These are phyloP conservation scores for Astropecten irregularis DNA, from an alignment of 53 echinoderm and acorn worm genomes.

Conservation along the genomic window DNA sequence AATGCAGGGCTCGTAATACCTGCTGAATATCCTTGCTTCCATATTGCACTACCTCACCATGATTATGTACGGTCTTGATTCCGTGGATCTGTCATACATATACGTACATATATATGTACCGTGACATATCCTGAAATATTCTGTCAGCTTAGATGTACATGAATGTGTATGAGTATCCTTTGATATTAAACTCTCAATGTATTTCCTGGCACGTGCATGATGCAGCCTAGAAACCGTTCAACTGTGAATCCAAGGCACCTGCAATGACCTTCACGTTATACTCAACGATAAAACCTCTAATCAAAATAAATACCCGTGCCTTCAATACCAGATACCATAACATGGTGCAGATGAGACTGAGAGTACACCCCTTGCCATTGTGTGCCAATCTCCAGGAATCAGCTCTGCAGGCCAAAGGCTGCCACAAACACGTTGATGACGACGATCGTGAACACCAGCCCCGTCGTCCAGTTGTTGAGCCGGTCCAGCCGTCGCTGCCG, in stretches of 20 bases:
- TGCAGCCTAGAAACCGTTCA: too few relatives aligned
- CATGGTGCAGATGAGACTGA: not conserved
- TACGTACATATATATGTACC: too few relatives aligned
- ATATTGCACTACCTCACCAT: too few relatives aligned
- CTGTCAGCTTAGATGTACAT: too few relatives aligned
- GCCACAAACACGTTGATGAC: slow-evolving; percentile 92
- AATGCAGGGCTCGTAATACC: too few relatives aligned
- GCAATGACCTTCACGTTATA: not conserved
- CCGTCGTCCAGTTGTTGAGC: slow-evolving; percentile 90
- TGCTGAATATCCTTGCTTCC: too few relatives aligned
- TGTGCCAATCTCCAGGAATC: slow-evolving; percentile 2
- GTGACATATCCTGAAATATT: too few relatives aligned
- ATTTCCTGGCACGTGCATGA: too few relatives aligned
- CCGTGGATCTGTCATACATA: too few relatives aligned
- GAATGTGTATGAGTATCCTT: too few relatives aligned
- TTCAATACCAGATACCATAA: not conserved
- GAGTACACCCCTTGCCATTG: not conserved
- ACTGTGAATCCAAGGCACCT: not conserved
- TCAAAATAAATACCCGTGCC: slow-evolving; percentile 40
- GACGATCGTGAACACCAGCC: slow-evolving; percentile 79
- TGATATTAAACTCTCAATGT: too few relatives aligned
- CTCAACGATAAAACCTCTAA: not conserved
- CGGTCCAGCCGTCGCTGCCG: slow-evolving; percentile 83
- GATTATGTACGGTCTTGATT: too few relatives aligned
- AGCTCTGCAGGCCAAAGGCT: slow-evolving; percentile 82